Conservation (phyloP, 2,797 vertebrate genomes). For the Simalia tracyae region DNA sequence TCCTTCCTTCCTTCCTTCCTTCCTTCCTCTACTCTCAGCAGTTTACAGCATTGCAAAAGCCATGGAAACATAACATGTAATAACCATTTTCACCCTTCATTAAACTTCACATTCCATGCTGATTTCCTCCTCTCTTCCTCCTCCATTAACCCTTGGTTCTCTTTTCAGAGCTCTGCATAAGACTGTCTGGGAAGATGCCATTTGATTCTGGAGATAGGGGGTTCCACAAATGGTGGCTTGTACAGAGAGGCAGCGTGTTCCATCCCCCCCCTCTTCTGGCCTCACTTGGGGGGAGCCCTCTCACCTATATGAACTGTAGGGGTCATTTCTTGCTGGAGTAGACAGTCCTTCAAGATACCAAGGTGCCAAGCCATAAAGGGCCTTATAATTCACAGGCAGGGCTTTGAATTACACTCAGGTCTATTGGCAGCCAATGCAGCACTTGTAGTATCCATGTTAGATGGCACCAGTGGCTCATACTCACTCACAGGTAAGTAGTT, state of each 20-base stretch:
- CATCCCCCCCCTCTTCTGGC: background rate
- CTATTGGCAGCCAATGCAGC: too few relatives aligned
- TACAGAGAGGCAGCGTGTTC: background rate
- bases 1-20: background rate
- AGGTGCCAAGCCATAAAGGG: background rate
- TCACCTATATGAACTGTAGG: background rate
- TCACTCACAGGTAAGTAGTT: too few relatives aligned
- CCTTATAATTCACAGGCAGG: too few relatives aligned
- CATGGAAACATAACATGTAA: background rate
- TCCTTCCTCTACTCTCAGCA: background rate
- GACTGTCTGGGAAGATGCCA: background rate
- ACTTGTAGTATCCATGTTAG: too few relatives aligned
- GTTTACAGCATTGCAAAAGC: background rate
- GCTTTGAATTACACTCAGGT: too few relatives aligned
- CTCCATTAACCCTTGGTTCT: background rate
- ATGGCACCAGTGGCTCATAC: too few relatives aligned
- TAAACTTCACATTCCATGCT: background rate
- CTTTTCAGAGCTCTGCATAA: background rate
- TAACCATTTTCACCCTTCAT: background rate
- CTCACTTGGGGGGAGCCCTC: background rate
- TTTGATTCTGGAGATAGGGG: background rate
- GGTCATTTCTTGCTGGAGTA: background rate
- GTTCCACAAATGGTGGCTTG: background rate
- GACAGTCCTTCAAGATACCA: background rate
- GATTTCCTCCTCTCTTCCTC: background rate